Evolutionary conservation across 2,797 vertebrate species (phyloP), one percentile per base, ranked within the genome.

Genomic region (Nyctalus aviator): DNA sequence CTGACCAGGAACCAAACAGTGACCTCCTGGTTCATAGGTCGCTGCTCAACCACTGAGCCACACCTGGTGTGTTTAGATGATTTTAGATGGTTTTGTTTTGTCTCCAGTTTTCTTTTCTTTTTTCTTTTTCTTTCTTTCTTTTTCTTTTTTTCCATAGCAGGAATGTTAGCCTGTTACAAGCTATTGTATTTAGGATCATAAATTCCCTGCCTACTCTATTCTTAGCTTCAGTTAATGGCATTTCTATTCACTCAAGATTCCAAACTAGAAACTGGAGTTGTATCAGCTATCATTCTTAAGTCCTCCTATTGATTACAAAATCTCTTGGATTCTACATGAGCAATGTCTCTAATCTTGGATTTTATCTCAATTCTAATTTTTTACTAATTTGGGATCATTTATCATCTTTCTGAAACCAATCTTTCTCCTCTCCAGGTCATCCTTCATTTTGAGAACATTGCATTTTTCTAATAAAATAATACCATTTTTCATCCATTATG

Each of bases 351-450:
- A 75, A 50, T 64, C 23, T 32, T 12, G 41, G 66, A 4, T 55
- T 50, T 75, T 64, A 35, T 78, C 6, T n/a, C 25, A 64, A 10
- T 91, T 48, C 1, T 48, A 17, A 69, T 21, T 68, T 23, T 25
- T 93, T 8, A 53, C 35, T 90, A 72, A 37, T 21, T 87, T 35
- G 32, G 66, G 41, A 72, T 3, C 9, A 94, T 21, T 81, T 75
- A 81, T 73, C 8, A 55, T 79, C 41, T 93, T 79, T 12, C n/a
- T 91, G 88, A 94, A 88, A 48, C 37, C 35, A 84, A 6, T 84
- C 10, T 84, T 84, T 82, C 77, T 30, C 8, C 32, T 62, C 23
- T 75, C n/a, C 11, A 55, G 13, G n/a, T 82, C 32, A 53, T 73
- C 13, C 17, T 95, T 85, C 30, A 69, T 69, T 71, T n/a, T 85